Percentiles rank a stretch among this genome's conserved stretches.
phyloP scores from a whole-genome alignment of 2,113 vertebrate species.

The Proteles cristata region DNA sequence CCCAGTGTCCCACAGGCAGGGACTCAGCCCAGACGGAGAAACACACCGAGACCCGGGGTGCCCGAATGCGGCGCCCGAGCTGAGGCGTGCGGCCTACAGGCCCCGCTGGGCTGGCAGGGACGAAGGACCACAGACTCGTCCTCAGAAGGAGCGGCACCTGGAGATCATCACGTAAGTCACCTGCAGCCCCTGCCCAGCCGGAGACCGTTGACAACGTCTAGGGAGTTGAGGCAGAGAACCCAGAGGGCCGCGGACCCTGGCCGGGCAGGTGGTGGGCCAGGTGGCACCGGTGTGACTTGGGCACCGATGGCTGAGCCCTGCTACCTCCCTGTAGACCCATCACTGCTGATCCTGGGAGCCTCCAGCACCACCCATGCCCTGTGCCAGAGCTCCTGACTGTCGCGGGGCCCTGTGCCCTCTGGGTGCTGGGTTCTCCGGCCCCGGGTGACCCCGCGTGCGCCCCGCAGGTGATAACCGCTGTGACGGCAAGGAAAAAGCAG shows the following conservation, averaged over 20 bases:
- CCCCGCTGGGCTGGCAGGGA: background rate
- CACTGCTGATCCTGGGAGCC: rapidly evolving
- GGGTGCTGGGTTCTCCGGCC: background rate
- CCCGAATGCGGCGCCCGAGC: rapidly evolving
- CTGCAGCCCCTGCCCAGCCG: no score
- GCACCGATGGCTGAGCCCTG: no score
- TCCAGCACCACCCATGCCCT: rapidly evolving
- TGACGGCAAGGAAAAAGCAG: no score
- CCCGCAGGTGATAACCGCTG: background rate
- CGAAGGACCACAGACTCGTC: background rate
- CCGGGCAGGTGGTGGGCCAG: background rate
- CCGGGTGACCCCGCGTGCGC: background rate
- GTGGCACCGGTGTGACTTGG: rapidly evolving
- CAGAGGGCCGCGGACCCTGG: no score
- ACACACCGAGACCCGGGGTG: background rate
- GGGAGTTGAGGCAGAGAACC: background rate
- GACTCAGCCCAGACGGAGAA: rapidly evolving
- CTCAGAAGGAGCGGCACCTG: background rate
- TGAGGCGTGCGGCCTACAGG: rapidly evolving
- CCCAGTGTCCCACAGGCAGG: rapidly evolving
- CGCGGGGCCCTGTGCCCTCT: background rate
- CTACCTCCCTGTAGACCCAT: background rate
- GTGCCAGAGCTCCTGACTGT: rapidly evolving
- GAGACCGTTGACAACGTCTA: background rate
- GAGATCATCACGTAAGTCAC: background rate